Evolutionary conservation across 2,888 invertebrate species (phyloP).

Genomic region (Cryptus viduatorius): DNA sequence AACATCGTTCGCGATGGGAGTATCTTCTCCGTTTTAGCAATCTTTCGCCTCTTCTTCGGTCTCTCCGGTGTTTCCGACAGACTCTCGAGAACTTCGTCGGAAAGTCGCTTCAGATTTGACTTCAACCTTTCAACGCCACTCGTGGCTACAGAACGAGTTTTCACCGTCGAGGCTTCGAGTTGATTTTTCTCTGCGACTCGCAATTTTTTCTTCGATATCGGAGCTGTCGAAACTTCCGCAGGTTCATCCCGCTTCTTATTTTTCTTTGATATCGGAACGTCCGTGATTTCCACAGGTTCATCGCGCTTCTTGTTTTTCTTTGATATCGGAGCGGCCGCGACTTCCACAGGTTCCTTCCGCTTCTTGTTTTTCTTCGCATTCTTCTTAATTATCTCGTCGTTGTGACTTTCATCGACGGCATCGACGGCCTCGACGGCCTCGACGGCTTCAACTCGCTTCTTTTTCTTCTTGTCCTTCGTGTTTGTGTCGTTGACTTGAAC

Average conservation of each 20-base stretch:
- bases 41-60: slow-evolving; percentile 67
- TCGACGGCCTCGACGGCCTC: background rate
- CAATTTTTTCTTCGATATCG: slow-evolving; percentile 27
- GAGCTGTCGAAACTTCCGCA: background rate
- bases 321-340: background rate
- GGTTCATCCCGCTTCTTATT: slow-evolving; percentile 23
- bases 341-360: slow-evolving; percentile 30
- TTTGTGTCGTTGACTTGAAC: slow-evolving; percentile 7
- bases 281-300: background rate
- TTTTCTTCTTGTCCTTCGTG: slow-evolving; percentile 36
- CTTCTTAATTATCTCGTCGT: background rate
- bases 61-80: slow-evolving; percentile 72
- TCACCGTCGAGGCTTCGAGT: slow-evolving; percentile 1
- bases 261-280: background rate
- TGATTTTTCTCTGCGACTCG: slow-evolving; percentile 21
- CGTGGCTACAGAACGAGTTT: background rate
- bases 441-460: slow-evolving; percentile 19
- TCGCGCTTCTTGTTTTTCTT: slow-evolving; percentile 29
- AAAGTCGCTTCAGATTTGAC: slow-evolving; percentile 74
- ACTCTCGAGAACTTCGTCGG: slow-evolving; percentile 75
- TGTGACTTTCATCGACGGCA: background rate
- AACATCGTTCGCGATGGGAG: slow-evolving; percentile 70
- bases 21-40: slow-evolving; percentile 59
- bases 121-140: slow-evolving; percentile 2
- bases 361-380: slow-evolving; percentile 28